Evolutionary conservation across 2,797 vertebrate genomes (phyloP).

Genomic region (Hydrolagus colliei): DNA sequence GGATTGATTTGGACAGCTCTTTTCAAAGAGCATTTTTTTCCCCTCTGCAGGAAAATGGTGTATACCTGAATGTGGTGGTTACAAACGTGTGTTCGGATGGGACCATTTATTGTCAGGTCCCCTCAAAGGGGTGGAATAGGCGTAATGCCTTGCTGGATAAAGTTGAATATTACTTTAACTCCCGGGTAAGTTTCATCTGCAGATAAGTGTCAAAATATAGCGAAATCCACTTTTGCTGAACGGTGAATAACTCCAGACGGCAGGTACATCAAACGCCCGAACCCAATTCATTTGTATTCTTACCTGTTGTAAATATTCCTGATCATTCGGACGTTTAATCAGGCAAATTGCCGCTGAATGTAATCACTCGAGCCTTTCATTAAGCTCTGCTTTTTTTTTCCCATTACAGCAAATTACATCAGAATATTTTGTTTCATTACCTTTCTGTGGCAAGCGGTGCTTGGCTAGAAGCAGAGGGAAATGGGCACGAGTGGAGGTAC

Average conservation of each 20-base stretch:
- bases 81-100: constrained; percentile 79
- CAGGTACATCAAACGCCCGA: too few species aligned
- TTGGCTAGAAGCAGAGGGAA: constrained; percentile 73
- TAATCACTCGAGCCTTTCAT: too few species aligned
- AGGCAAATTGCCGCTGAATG: background rate
- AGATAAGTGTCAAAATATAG: too few species aligned
- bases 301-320: too few species aligned
- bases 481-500: constrained; percentile 84
- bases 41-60: constrained; percentile 59
- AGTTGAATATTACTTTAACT: constrained; percentile 65
- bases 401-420: constrained; percentile 58
- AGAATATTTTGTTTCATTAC: constrained; percentile 67
- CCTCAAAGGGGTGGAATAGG: constrained; percentile 70
- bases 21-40: constrained; percentile 25
- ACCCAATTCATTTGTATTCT: too few species aligned
- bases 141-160: constrained; percentile 68
- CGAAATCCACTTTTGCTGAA: too few species aligned
- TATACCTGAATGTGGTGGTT: constrained; percentile 68
- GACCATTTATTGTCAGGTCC: constrained; percentile 78
- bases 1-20: too few species aligned
- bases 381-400: constrained; percentile 34
- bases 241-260: too few species aligned
- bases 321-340: background rate
- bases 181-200: constrained; percentile 59
- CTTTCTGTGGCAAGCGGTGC: constrained; percentile 83